Evolutionary conservation across 2,113 vertebrate species (phyloP), one percentile per base, ranked within the genome.

Genomic region (Arvicanthis niloticus): DNA sequence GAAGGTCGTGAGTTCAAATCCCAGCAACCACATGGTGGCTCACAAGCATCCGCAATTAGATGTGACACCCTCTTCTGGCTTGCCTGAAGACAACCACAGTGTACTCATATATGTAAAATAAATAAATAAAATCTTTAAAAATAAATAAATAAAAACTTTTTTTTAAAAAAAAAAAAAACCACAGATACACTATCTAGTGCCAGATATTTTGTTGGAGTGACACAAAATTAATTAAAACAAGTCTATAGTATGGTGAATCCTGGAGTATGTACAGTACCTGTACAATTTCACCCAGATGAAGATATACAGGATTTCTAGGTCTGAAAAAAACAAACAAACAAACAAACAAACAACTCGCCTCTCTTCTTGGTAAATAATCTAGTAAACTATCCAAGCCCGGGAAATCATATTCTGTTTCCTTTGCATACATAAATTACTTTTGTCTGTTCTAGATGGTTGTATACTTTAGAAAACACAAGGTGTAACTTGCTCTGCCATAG

Each of bases 251-350:
- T 16, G 45, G 37, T 93, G 58, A 91, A 81, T 15, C 56, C 91
- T 62, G 67, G 56, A 40, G 0, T 42, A 51, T 51, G 22, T 68
- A 7, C 68, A 67, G 15, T 8, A 17, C 40, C 53, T 70, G 10
- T 70, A 15, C 75, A 93, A 85, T 34, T 96, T 5, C 72, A 91
- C 17, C 37, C 72, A 78, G 40, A 56, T 86, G 67, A 95, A 91
- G 87, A 88, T 68, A 77, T 2, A 93, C n/a, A 96, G 29, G 89
- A 82, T 84, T 73, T 90, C 56, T 68, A 77, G 53, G 40, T 58
- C 58, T 24, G 0, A 40, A 24, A 78, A 89, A 11, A 11, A 62
- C 24, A 62, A 62, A 24, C 6, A 24, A 62, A 12, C 22, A 62
- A 62, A 5, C 60, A 22, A 62, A 88, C n/a, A n/a, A n/a, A n/a